phyloP scores from a whole-genome alignment of 2,113 vertebrate genomes.

The Podarcis cretensis region DNA sequence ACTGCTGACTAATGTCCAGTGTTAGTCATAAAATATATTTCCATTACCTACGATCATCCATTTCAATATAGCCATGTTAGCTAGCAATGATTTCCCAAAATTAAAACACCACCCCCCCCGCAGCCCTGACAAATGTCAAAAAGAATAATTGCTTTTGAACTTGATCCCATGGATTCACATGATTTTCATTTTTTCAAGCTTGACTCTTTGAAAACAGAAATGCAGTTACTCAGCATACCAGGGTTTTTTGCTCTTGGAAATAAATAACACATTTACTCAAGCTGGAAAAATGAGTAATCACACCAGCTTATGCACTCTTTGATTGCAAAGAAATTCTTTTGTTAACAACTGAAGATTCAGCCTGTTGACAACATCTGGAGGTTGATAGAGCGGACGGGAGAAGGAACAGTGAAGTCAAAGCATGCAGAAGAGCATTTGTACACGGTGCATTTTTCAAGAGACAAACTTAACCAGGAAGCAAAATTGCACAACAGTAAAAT shows the following conservation, averaged over 20 bases:
- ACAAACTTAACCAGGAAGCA: not conserved
- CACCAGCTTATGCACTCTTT: conserved; percentile 6
- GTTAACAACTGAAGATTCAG: conserved; percentile 20
- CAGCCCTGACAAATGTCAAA: conserved; percentile 1
- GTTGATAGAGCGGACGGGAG: not conserved
- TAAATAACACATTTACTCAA: conserved; percentile 16
- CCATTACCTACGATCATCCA: conserved; percentile 4
- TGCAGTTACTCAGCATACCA: conserved; percentile 48
- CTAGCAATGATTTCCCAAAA: conserved; percentile 16
- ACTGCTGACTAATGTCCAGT: conserved; percentile 24
- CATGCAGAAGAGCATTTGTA: not conserved
- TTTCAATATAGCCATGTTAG: conserved; percentile 28
- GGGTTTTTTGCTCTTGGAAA: conserved; percentile 27
- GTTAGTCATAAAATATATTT: conserved; percentile 6
- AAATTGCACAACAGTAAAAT: not conserved
- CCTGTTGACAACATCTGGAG: not conserved
- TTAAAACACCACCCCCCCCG: not conserved
- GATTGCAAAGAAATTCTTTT: conserved; percentile 22
- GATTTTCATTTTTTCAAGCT: conserved; percentile 1
- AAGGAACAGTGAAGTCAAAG: not conserved
- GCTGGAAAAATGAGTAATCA: conserved; percentile 16
- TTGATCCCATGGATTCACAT: not conserved
- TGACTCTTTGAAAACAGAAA: conserved; percentile 42
- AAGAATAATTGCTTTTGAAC: conserved; percentile 49
- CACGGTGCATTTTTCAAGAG: not conserved